A percentile compares a stretch with the other conserved stretches of the same genome.
Conservation (phyloP, 2,113 vertebrate genomes). For the Oxyura jamaicensis region DNA sequence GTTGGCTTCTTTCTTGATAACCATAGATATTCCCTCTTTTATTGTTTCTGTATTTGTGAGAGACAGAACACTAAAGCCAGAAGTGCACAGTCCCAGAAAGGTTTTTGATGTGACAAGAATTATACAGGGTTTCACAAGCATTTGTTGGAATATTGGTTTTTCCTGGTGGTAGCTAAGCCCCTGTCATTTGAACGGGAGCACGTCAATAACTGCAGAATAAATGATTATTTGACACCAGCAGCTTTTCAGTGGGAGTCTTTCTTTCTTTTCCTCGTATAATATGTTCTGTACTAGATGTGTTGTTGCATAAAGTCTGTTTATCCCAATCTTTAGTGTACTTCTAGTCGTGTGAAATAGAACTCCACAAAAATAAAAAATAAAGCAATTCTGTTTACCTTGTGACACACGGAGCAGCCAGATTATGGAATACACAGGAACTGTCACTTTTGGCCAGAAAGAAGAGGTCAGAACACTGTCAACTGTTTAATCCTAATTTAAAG, state of each 20-base stretch:
- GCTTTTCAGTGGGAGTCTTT: conserved; percentile 49
- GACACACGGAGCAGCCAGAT: neutral
- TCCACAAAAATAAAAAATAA: neutral
- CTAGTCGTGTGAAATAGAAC: neutral
- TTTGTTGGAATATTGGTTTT: conserved; percentile 16
- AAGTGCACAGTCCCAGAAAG: neutral
- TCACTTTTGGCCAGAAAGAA: neutral
- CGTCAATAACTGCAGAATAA: conserved; percentile 27
- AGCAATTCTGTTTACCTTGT: neutral
- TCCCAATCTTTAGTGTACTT: neutral
- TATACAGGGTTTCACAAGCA: neutral
- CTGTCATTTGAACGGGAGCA: neutral
- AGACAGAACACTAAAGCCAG: neutral
- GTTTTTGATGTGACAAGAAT: neutral
- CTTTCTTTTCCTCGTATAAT: conserved; percentile 49
- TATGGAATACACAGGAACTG: neutral
- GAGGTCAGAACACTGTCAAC: neutral
- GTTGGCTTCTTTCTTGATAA: conserved; percentile 1
- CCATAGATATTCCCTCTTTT: neutral
- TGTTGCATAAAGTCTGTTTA: conserved; percentile 15
- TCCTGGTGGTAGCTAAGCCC: neutral
- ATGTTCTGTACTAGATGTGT: neutral
- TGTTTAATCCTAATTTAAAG: neutral
- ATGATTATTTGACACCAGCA: conserved; percentile 48
- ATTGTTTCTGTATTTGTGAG: neutral